Base-by-base conservation (phyloP, 2,888 invertebrate species). In the Andrena fulva region DNA sequence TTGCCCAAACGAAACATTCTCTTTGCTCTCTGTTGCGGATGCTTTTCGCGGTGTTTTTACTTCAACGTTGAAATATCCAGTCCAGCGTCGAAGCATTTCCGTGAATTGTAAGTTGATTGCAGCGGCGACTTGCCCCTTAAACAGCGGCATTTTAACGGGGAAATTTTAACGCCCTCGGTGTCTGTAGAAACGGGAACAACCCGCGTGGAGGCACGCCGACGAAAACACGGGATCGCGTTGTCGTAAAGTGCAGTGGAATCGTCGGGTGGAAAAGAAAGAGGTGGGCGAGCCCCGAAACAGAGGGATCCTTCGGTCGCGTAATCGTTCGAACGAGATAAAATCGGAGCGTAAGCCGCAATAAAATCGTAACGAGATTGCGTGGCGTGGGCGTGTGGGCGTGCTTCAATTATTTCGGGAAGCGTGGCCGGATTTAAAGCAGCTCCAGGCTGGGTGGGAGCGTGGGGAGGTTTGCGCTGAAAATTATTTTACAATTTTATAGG, bases 401-500 rank as follows among this genome's bases (percentile, higher is more conserved):
- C 83, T 87, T 87, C 86, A 87, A 88, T 88, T 88, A 88, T 88
- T 87, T 86, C 81, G 77, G 77, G 71, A 64, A 81, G 71, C 74
- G 69, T 73, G 79, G 76, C 73, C 50, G 85, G 87, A 86, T 87
- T 87, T 86, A 86, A 82, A 87, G 75, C 87, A 64, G 70, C 87
- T 76, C 63, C 56, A 59, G 59, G 33, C 5, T 10, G 2, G 29
- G 50, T n/a, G 29, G 68, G 42, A 52, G 24, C 8, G 50, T 1
- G 33, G 2, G 64, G 75, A 77, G 80, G 78, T 78, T 86, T 79
- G 75, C 82, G 80, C 35, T 54, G 77, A 84, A 83, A 83, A 86
- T 86, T 85, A 87, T 88, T 87, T 77, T 82, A 81, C 85, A 83
- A 80, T 87, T 87, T 88, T 86, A 87, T 84, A 77, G 84, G 71